Evolutionary conservation across 2,797 vertebrate genomes (phyloP).

Genomic region (Apogon hyalosoma): DNA sequence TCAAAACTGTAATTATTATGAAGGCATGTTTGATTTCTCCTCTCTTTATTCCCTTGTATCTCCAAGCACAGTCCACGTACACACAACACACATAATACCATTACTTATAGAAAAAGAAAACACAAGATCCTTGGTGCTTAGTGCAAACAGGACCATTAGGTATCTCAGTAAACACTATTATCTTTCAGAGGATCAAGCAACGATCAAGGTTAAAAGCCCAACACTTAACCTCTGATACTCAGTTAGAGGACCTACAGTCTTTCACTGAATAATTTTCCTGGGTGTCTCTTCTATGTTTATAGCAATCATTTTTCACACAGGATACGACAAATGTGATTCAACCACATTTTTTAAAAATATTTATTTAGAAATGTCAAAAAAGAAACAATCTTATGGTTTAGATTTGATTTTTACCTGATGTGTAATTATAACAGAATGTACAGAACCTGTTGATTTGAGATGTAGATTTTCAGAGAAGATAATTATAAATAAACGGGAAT

Average conservation of each 20-base stretch:
- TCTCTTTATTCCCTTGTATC: neutral
- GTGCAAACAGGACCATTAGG: neutral
- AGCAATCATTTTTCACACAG: neutral
- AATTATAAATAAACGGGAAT: constrained; percentile 27
- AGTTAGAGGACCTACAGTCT: neutral
- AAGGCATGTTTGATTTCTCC: neutral
- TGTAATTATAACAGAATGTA: constrained; percentile 15
- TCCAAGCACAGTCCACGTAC: constrained; percentile 6
- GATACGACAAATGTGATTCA: neutral
- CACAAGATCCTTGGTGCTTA: constrained; percentile 4
- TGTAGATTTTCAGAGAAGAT: constrained; percentile 26
- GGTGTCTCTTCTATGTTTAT: constrained; percentile 5
- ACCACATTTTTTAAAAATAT: neutral
- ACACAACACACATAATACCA: neutral
- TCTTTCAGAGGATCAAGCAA: neutral
- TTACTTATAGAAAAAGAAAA: neutral
- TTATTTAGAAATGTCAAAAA: too few relatives aligned
- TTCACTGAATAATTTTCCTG: constrained; percentile 4
- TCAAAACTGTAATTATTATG: too few relatives aligned
- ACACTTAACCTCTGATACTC: neutral
- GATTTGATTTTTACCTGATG: neutral
- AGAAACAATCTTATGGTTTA: too few relatives aligned
- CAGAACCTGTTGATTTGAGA: constrained; percentile 25
- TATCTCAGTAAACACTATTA: constrained; percentile 1
- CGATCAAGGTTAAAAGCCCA: too few relatives aligned